Percentiles rank a stretch among this genome's conserved stretches.
Conservation (phyloP, 2,113 vertebrate genomes). For the Agelaius tricolor region DNA sequence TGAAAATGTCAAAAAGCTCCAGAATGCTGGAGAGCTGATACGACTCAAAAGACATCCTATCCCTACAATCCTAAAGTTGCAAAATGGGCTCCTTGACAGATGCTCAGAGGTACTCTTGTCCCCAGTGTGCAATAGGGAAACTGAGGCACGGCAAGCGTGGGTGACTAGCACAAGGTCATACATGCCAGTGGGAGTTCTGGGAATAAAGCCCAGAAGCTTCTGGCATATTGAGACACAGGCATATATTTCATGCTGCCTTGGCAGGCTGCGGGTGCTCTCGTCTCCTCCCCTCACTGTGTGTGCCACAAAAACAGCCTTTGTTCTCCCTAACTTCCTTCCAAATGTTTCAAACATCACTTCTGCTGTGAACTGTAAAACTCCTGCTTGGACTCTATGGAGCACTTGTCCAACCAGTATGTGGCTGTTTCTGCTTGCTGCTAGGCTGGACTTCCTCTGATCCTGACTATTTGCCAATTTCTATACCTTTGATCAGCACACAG, state of each 20-base stretch:
- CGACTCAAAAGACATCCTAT: not conserved
- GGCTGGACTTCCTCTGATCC: not conserved
- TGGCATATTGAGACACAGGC: slow-evolving; percentile 41
- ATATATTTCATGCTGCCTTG: slow-evolving; percentile 19
- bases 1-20: not conserved
- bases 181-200: slow-evolving; percentile 47
- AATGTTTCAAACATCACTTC: slow-evolving; percentile 25
- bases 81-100: not conserved
- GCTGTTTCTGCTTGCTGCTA: not conserved
- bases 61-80: not conserved
- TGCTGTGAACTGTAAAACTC: not conserved
- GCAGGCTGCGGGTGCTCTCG: not conserved
- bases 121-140: not conserved
- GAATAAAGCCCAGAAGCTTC: slow-evolving; percentile 59
- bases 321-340: slow-evolving; percentile 15
- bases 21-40: not conserved
- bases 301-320: slow-evolving; percentile 57
- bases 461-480: not conserved
- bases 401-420: not conserved
- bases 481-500: accelerated
- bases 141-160: slow-evolving; percentile 46
- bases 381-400: accelerated
- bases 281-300: not conserved
- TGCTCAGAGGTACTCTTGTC: not conserved
- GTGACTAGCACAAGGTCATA: slow-evolving; percentile 53